Percentiles rank a stretch among this genome's conserved stretches.
phyloP scores from a whole-genome alignment of 2,888 invertebrate species.

The Xanthorhoe designata region DNA sequence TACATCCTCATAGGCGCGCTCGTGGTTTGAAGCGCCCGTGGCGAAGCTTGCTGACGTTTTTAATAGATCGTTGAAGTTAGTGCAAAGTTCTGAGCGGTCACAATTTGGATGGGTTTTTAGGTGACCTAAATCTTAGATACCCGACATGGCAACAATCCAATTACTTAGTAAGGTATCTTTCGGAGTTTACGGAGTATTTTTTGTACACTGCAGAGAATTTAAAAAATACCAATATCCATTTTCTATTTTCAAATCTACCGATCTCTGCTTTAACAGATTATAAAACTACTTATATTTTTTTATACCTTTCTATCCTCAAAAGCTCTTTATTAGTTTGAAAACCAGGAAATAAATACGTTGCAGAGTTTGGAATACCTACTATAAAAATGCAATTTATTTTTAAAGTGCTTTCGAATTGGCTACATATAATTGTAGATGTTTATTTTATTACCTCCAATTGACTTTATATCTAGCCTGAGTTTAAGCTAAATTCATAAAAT shows the following conservation, averaged over 20 bases:
- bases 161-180: constrained; percentile 5
- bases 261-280: not conserved
- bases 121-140: not conserved
- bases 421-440: too few species aligned
- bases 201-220: constrained; percentile 4
- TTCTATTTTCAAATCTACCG: constrained; percentile 1
- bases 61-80: not conserved
- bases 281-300: too few species aligned
- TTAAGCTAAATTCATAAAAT: too few species aligned
- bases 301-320: not conserved
- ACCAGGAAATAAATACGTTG: not conserved
- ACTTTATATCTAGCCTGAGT: too few species aligned
- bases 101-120: not conserved
- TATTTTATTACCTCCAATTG: too few species aligned
- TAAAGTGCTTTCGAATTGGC: too few species aligned
- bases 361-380: too few species aligned
- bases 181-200: constrained; percentile 3
- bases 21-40: not conserved
- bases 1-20: not conserved
- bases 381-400: too few species aligned
- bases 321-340: constrained; percentile 3
- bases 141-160: too few species aligned
- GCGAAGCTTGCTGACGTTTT: not conserved
- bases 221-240: constrained; percentile 9
- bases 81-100: not conserved